A percentile compares a stretch with the other conserved stretches of the same genome.
Conservation (phyloP, 2,113 vertebrate species). For the Gobio gobio region DNA sequence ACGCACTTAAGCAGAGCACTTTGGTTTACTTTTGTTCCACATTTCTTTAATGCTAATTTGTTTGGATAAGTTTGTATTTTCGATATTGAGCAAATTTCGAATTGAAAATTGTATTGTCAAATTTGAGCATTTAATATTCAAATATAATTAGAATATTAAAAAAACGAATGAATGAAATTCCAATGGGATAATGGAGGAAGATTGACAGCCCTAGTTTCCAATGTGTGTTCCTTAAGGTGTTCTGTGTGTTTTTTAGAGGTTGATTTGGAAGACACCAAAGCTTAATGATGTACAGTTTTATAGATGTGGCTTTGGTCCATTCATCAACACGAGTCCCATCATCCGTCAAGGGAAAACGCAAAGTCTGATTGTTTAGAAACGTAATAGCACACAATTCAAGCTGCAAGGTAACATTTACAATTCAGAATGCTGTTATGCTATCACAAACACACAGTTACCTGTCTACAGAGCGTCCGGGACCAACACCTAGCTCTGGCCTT, state of each 20-base stretch:
- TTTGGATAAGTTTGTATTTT: no score
- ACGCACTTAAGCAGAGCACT: no score
- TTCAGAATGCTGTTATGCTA: neutral
- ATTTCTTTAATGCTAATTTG: no score
- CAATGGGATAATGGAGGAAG: no score
- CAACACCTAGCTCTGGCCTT: slow-evolving; percentile 94
- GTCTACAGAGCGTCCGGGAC: slow-evolving; percentile 96
- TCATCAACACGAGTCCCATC: neutral
- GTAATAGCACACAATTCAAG: neutral
- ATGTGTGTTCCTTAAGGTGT: neutral
- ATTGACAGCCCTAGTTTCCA: no score
- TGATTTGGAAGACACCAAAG: neutral
- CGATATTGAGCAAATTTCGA: no score
- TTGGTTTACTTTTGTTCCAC: no score
- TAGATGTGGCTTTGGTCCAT: no score
- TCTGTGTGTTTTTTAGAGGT: neutral
- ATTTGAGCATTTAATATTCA: no score
- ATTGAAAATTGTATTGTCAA: no score
- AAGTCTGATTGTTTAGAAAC: neutral
- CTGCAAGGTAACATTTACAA: neutral
- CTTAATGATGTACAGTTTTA: neutral
- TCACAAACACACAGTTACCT: slow-evolving; percentile 73
- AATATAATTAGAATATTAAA: no score
- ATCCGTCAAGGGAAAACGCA: neutral
- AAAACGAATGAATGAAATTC: no score